Conservation (phyloP, 2,113 vertebrate genomes). For the Pandion haliaetus region DNA sequence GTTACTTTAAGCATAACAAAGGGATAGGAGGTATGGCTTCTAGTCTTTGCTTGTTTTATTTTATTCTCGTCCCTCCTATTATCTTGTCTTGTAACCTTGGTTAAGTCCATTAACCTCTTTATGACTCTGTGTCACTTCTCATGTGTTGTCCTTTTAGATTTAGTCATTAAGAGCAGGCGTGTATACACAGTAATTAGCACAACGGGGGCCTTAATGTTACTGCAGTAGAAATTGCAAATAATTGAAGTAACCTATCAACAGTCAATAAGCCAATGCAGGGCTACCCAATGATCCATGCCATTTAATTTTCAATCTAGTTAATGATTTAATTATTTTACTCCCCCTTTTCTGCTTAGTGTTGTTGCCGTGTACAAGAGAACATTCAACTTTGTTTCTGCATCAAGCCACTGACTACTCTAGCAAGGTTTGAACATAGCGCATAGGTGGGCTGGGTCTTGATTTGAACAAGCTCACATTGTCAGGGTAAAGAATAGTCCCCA, state of each 20-base stretch:
- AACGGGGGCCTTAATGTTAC: not conserved
- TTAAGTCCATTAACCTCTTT: constrained; percentile 49
- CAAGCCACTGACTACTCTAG: not conserved
- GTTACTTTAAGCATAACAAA: not conserved
- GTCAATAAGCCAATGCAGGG: not conserved
- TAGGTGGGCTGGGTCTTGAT: not conserved
- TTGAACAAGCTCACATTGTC: not conserved
- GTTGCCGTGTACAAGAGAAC: not conserved
- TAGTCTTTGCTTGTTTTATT: constrained; percentile 17
- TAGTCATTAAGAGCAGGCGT: not conserved
- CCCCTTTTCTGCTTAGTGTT: not conserved
- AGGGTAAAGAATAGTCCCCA: not conserved
- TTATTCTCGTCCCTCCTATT: not conserved
- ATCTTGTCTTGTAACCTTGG: constrained; percentile 21
- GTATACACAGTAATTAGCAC: not conserved
- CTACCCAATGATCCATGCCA: constrained; percentile 4
- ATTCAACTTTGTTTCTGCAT: not conserved
- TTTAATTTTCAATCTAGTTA: constrained; percentile 54
- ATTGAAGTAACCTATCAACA: constrained; percentile 43
- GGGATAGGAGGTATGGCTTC: not conserved
- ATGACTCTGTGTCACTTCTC: constrained; percentile 24
- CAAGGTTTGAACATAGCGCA: not conserved
- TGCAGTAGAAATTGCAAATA: not conserved
- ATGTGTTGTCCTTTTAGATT: constrained; percentile 6
- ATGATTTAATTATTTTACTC: constrained; percentile 54